Conservation (phyloP, 2,797 vertebrate genomes). For the Notoglanidium macrostoma region DNA sequence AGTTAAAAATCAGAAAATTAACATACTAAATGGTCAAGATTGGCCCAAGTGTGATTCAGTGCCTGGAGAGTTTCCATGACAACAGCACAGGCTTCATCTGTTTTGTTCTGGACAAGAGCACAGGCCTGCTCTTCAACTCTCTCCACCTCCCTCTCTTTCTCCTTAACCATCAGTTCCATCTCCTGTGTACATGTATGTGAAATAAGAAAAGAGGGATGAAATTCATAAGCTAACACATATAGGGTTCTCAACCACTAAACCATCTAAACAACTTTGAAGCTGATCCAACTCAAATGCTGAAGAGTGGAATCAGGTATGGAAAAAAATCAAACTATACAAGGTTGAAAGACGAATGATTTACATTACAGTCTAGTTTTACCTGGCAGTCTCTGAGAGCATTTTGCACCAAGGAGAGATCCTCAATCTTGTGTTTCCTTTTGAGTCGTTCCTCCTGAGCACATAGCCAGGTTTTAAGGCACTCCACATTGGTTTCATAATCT, state of each 20-base stretch:
- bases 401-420: conserved; percentile 90
- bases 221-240: neutral
- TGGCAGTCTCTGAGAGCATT: conserved; percentile 93
- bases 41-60: conserved; percentile 86
- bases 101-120: conserved; percentile 85
- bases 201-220: neutral
- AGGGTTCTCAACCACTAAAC: neutral
- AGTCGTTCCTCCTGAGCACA: conserved; percentile 86
- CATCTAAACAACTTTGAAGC: neutral
- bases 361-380: conserved; percentile 67
- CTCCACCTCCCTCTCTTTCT: conserved; percentile 93
- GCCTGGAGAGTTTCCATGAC: conserved; percentile 81
- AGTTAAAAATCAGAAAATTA: neutral
- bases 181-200: conserved; percentile 74
- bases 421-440: conserved; percentile 85
- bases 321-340: neutral
- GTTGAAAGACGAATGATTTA: neutral
- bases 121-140: conserved; percentile 85
- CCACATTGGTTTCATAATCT: conserved; percentile 89
- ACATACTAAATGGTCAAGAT: conserved; percentile 86
- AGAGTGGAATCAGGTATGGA: neutral
- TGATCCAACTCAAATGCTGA: neutral
- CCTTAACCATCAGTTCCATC: conserved; percentile 88
- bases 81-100: conserved; percentile 78
- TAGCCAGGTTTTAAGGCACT: conserved; percentile 87